Conservation (phyloP, 2,113 vertebrate species). For the Arizona elegans region DNA sequence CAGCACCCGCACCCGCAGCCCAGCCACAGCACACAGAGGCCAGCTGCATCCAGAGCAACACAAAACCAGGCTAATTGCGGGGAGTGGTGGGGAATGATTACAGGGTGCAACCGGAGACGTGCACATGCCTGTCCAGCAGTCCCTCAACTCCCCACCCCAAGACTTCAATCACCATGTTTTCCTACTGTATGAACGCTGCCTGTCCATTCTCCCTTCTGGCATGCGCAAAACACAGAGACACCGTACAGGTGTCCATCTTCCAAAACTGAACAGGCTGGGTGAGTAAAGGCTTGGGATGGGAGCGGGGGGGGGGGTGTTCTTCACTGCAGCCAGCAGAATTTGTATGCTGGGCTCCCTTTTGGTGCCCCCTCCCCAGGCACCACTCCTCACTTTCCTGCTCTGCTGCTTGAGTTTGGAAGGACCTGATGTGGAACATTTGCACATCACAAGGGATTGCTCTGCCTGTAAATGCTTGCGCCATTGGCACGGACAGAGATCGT, state of each 20-base stretch:
- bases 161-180: not conserved
- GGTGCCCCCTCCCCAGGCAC: not conserved
- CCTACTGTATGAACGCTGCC: not conserved
- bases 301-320: not conserved
- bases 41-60: constrained; percentile 1
- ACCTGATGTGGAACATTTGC: not conserved
- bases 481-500: not conserved
- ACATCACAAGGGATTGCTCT: not conserved
- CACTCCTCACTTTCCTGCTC: not conserved
- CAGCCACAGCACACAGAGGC: not conserved
- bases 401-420: not conserved
- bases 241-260: no score
- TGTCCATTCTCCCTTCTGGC: not conserved
- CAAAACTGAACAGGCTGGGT: not conserved
- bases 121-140: not conserved
- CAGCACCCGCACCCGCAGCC: not conserved
- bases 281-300: not conserved
- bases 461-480: not conserved
- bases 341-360: not conserved
- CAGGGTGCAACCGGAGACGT: not conserved
- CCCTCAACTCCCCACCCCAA: not conserved
- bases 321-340: not conserved
- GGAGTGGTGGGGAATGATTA: not conserved
- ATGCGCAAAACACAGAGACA: not conserved
- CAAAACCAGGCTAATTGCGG: constrained; percentile 2